Evolutionary conservation across 2,888 invertebrate species (phyloP), one percentile per base, ranked within the genome.

Genomic region (Brenthis hecate): DNA sequence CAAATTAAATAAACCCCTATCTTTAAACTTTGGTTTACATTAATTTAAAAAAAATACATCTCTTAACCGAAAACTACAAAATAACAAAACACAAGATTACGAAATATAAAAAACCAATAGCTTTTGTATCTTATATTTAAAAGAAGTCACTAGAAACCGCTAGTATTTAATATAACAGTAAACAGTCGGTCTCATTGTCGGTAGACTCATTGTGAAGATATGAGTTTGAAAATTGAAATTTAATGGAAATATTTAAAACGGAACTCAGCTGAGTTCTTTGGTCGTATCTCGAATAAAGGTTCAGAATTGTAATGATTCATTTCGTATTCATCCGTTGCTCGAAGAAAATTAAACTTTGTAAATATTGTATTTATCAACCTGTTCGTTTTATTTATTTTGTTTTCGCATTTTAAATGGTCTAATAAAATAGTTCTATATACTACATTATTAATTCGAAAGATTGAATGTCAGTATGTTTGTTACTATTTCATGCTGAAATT

Each of bases 191-290:
- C 75, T 54, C 73, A 81, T 82, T 83, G 82, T 83, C 60, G 69
- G 56, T 51, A 68, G 62, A 54, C 63, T 78, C 74, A 83, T 85
- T 85, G 83, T 84, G 71, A 73, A 67, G 74, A 82, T 82, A 88
- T 85, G 86, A 87, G 85, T 85, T 85, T 81, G 81, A 82, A 84
- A 85, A 88, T 88, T 87, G 85, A 86, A 87, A 85, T 89, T 86
- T 83, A 85, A 86, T 85, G 83, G 87, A 86, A 88, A 87, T 88
- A 88, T 88, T 84, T 28, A 28, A 85, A 87, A 88, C 83, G 83
- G 83, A 84, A 84, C 77, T 82, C 80, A 78, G 77, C 77, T 81
- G 74, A 73, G 75, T 78, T 82, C 81, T 82, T 82, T 82, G 80
- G 77, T 72, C 79, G 80, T 81, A 79, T 79, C 74, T 74, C 71